Percentiles rank a stretch among this genome's conserved stretches.
Conservation (phyloP, 2,888 invertebrate genomes). For the Rapana venosa region DNA sequence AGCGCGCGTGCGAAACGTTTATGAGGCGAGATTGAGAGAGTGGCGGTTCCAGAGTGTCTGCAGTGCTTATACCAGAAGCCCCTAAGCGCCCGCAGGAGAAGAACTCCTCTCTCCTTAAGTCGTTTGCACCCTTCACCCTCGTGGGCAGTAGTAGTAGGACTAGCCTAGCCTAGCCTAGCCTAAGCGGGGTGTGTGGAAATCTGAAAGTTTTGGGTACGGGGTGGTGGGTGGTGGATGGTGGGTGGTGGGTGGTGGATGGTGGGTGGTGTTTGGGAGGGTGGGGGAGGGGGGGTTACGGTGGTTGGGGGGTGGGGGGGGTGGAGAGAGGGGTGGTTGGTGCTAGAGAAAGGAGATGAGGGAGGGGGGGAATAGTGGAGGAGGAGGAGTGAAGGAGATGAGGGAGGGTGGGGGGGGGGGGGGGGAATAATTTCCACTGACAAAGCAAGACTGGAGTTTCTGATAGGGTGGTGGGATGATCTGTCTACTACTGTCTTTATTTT, state of each 20-base stretch:
- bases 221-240: no score
- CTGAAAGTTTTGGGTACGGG: background rate
- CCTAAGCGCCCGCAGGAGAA: background rate
- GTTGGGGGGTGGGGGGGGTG: background rate
- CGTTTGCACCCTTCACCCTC: background rate
- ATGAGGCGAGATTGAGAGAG: slow-evolving; percentile 7
- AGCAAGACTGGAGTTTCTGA: no score
- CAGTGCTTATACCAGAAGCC: background rate
- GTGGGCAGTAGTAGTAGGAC: no score
- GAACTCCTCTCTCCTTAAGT: background rate
- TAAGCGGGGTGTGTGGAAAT: no score
- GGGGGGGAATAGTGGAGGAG: background rate
- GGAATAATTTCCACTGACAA: no score
- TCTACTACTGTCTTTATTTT: no score
- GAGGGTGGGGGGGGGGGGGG: no score
- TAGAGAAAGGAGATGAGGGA: background rate
- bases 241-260: background rate
- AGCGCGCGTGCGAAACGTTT: background rate
- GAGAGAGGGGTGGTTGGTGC: background rate
- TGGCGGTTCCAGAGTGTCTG: slow-evolving; percentile 16
- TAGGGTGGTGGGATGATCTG: no score
- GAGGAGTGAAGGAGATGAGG: background rate
- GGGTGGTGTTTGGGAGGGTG: background rate
- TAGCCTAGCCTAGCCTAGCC: no score
- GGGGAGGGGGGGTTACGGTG: background rate